Percentiles rank a stretch among this genome's conserved stretches.
These are phyloP conservation scores for Sebastiscus tertius DNA, from an alignment of 2,797 vertebrate species.

Conservation along the genomic window DNA sequence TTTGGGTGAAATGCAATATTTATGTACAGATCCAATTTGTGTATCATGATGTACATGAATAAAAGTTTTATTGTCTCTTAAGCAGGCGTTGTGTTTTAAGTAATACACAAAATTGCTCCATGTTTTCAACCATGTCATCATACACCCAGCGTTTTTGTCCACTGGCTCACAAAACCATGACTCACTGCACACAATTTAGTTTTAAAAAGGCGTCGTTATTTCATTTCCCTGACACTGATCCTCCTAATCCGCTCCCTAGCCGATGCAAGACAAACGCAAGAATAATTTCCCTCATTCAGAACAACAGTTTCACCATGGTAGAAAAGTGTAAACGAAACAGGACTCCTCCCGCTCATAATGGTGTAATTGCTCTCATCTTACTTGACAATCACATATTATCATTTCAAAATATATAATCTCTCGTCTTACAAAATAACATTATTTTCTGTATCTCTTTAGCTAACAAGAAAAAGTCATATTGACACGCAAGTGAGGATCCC, in stretches of 20 bases:
- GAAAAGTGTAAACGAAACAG: not conserved
- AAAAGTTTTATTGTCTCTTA: conserved; percentile 67
- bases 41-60: conserved; percentile 81
- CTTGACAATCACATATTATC: not conserved
- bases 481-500: not conserved
- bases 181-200: not conserved
- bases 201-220: not conserved
- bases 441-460: not conserved
- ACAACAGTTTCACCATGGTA: not conserved
- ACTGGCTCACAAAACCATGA: not conserved
- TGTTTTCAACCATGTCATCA: conserved; percentile 7
- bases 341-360: not conserved
- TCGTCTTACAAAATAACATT: not conserved
- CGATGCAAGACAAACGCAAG: conserved; percentile 43
- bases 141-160: not conserved
- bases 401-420: not conserved
- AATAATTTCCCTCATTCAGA: not conserved
- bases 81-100: not conserved
- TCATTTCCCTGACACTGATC: not conserved
- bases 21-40: conserved; percentile 84
- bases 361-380: not conserved
- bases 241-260: not conserved
- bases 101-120: not conserved
- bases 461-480: not conserved
- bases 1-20: conserved; percentile 79